These are phyloP conservation scores for Melanostoma mellinum DNA, from an alignment of 2,888 invertebrate species.

Conservation along the genomic window DNA sequence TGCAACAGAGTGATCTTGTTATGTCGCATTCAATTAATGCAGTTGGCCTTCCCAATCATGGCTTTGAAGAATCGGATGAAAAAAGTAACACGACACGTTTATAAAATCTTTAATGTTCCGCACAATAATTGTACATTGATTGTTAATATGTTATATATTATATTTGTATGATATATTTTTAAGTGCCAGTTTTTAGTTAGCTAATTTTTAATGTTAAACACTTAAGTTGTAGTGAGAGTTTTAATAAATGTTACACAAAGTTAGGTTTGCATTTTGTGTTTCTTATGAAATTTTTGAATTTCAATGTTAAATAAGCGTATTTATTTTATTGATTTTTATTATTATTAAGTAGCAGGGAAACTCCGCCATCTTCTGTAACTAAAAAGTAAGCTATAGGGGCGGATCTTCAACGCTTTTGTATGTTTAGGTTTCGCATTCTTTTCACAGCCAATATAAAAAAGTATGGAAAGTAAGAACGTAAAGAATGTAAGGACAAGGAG, in stretches of 20 bases:
- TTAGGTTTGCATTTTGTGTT: no score
- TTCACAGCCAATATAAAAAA: no score
- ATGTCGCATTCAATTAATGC: constrained; percentile 63
- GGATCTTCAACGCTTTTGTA: no score
- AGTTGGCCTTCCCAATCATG: constrained; percentile 76
- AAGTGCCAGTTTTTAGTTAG: constrained; percentile 63
- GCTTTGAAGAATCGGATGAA: constrained; percentile 78
- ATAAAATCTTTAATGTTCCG: constrained; percentile 61
- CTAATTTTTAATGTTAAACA: constrained; percentile 49
- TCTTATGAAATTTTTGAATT: no score
- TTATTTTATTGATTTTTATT: no score
- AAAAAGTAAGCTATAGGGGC: no score
- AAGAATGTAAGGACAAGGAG: no score
- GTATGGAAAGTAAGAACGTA: no score
- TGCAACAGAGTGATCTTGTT: constrained; percentile 79
- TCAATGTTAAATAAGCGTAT: no score
- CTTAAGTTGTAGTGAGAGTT: constrained; percentile 42
- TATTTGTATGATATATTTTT: constrained; percentile 51
- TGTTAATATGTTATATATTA: constrained; percentile 60
- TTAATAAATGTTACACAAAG: constrained; percentile 36
- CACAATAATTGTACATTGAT: constrained; percentile 30
- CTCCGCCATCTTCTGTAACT: no score
- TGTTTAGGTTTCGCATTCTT: no score
- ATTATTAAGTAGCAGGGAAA: no score
- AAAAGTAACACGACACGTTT: constrained; percentile 78